Percentiles rank a stretch among this genome's conserved stretches.
These are phyloP conservation scores for Scaptomyza polygonia DNA, from an alignment of 2,888 invertebrate species.

Conservation along the genomic window DNA sequence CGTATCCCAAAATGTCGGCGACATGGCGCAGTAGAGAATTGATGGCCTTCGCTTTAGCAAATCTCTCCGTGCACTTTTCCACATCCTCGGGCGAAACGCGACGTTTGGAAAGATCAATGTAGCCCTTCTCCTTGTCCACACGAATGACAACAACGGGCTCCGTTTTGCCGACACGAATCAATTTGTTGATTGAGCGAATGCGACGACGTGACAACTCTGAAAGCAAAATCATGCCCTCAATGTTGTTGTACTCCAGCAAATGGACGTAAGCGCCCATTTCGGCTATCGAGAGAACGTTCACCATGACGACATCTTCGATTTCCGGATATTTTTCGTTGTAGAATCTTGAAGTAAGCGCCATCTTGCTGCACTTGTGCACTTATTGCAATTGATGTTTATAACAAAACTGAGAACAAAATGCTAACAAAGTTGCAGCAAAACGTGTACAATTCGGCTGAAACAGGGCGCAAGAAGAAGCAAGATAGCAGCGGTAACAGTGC, in stretches of 20 bases:
- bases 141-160: conserved; percentile 99
- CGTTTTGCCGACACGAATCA: conserved; percentile 98
- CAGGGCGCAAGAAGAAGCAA: conserved; percentile 59
- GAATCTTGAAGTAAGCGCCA: conserved; percentile 97
- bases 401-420: conserved; percentile 16
- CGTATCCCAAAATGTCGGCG: conserved; percentile 96
- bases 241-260: conserved; percentile 98
- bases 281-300: conserved; percentile 98
- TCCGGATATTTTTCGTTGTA: conserved; percentile 99
- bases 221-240: conserved; percentile 99
- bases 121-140: conserved; percentile 99
- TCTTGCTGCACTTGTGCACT: conserved; percentile 77
- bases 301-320: conserved; percentile 99
- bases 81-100: conserved; percentile 99
- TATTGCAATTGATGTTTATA: conserved; percentile 8
- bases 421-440: conserved; percentile 50
- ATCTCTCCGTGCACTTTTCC: conserved; percentile 98
- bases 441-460: conserved; percentile 76
- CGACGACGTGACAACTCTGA: conserved; percentile 99
- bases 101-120: conserved; percentile 99
- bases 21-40: conserved; percentile 99
- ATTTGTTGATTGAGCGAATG: conserved; percentile 99
- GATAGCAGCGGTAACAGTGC: conserved; percentile 38
- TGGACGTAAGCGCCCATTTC: conserved; percentile 99
- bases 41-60: conserved; percentile 98